Percentiles rank a stretch among this genome's conserved stretches.
phyloP scores from a whole-genome alignment of 2,113 vertebrate genomes.

The Ploceus nigricollis region DNA sequence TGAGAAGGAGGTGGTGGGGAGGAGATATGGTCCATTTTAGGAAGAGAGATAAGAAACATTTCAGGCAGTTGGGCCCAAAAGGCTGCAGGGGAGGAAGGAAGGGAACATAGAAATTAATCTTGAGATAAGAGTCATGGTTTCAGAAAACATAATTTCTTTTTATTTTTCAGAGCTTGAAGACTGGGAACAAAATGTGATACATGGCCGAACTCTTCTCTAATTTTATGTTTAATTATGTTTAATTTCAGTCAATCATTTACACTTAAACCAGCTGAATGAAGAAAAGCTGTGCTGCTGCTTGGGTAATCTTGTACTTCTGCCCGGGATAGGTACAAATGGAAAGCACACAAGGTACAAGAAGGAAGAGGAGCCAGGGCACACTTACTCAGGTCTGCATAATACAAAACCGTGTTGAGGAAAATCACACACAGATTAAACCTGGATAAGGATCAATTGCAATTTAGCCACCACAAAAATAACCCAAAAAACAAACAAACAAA shows the following conservation, averaged over 20 bases:
- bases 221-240: neutral
- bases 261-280: neutral
- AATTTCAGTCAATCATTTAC: neutral
- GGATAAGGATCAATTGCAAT: neutral
- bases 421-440: neutral
- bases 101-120: neutral
- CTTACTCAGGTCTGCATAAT: neutral
- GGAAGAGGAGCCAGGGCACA: neutral
- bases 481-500: neutral
- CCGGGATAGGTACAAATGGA: neutral
- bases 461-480: neutral
- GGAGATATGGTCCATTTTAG: neutral
- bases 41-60: slow-evolving; percentile 39
- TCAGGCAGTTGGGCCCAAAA: neutral
- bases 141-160: neutral
- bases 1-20: neutral
- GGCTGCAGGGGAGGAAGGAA: neutral
- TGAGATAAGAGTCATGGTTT: slow-evolving; percentile 28
- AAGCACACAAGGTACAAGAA: neutral
- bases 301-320: neutral
- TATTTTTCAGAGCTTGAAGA: neutral
- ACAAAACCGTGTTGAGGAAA: neutral
- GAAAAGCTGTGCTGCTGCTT: neutral
- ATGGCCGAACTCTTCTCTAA: neutral
- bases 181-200: neutral